Evolutionary conservation across 2,797 vertebrate species (phyloP), one percentile per base, ranked within the genome.

Genomic region (Gorsachius magnificus): DNA sequence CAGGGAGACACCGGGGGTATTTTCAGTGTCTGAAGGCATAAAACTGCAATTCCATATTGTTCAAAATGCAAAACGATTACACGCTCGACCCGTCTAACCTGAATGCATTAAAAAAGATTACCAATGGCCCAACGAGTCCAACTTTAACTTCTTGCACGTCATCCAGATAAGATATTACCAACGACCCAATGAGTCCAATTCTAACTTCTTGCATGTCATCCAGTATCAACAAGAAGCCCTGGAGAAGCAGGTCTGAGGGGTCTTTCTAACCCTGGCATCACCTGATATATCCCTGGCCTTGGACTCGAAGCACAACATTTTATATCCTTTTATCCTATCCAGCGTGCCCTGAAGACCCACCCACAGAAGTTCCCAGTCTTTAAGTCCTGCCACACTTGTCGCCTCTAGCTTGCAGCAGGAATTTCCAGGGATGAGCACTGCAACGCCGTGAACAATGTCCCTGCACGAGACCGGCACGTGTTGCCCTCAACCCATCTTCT

Each of bases 161-260:
- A 19, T 28, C 57, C 16, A 36, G 0, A 8, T 8, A 16, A 41
- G 41, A 7, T 33, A 25, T 6, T 9, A 24, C 45, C 8, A 5
- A 6, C 0, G 16, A 31, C 2, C 50, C 64, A 29, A 4, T 0
- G 0, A 56, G 22, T 4, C 13, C 54, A 51, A 22, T 3, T 1
- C 5, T n/a, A 38, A 5, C 17, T 7, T 31, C 50, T 28, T 13
- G 35, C 16, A 2, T 1, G 3, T 25, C 41, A 19, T 38, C 57
- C 16, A 36, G 0, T 1, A 22, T 2, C 58, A 46, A 29, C 57
- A 41, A 1, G 1, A 29, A 36, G n/a, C 19, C 79, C 15, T 6
- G 7, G 41, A 58, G 53, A 46, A 75, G 61, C 48, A 2, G 2
- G 6, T 33, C 43, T 9, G 51, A 41, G 35, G 66, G 41, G 63